Evolutionary conservation across 2,888 invertebrate species (phyloP), one percentile per base, ranked within the genome.

Genomic region (Acleris sparsana): DNA sequence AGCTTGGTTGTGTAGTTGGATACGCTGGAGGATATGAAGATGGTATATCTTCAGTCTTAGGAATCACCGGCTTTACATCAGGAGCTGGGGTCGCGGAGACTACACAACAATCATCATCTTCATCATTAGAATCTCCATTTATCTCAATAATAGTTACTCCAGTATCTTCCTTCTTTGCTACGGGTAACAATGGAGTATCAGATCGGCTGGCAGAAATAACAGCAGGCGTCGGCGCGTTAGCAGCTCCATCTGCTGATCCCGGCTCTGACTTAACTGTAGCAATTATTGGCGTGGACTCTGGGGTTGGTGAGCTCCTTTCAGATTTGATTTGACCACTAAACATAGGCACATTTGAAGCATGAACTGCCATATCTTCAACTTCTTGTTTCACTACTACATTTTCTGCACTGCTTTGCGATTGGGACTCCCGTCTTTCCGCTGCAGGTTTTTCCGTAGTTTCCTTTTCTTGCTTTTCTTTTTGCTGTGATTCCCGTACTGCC

Each of bases 21-120:
- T 84, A 88, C 0, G 80, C 53, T 0, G 84, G 78, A 44, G 86
- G 81, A 53, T 83, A 85, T 3, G 82, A 71, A 1, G 81, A 68
- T 16, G 76, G 49, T n/a, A 77, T 67, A 39, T 69, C 39, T 78
- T 92, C 92, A 13, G 76, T 77, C 81, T 92, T 92, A 6, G 87
- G 89, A 39, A 89, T 75, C 53, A 90, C 63, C 2, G 92, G 91
- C 69, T 92, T 92, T 5, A 89, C 72, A 64, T 90, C 89, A 2
- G 89, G 85, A 3, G 92, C 90, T 1, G 91, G 92, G 1, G 91
- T 92, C 0, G 92, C 84, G 0, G 91, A 92, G 2, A 92, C 92
- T 1, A 92, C 92, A 68, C 92, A 92, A 66, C 92, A 92, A 72
- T 92, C 92, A 67, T 92, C 92, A 53, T 92, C 92, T 74, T 92